Evolutionary conservation across 2,797 vertebrate genomes (phyloP), one percentile per base, ranked within the genome.

Genomic region (Novumbra hubbsi): DNA sequence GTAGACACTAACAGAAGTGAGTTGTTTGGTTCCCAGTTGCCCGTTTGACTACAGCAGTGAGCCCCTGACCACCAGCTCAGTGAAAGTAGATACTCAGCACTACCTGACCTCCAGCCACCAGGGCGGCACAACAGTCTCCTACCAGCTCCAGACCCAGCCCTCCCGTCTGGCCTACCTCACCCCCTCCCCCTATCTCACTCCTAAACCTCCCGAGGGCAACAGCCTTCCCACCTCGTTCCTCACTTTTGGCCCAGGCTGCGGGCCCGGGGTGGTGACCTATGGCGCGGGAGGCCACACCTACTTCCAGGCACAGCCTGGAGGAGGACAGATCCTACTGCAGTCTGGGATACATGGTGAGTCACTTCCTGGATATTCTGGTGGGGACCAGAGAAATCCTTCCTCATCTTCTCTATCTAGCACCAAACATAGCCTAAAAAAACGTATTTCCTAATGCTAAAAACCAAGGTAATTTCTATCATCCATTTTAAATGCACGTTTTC

Each of bases 271-370:
- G 15, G 49, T 92, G 72, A 88, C 88, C 27, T 95, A 89, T 62
- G 91, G 91, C 27, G 77, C 88, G 0, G 92, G 86, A 0, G 80
- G 92, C 0, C 93, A 91, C 24, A 16, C 83, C 15, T 96, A 90
- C n/a, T 85, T 91, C 70, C 93, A 95, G 64, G 91, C 92, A 0
- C 90, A 92, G 0, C 87, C 57, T 0, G 86, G 84, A 0, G 86
- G 84, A 14, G 90, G 87, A 41, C 96, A 94, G 50, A 79, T 93
- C 27, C 76, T 94, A 72, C 83, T 94, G 70, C 95, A 96, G 84
- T 90, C 88, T 9, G 90, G 90, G 64, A 92, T 88, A 73, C 85
- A 86, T 0, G 84, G 91, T 92, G 77, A 91, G 88, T 70, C 16
- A 3, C 21, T 1, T 68, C 17, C 17, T 4, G 48, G 52, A 52